phyloP scores from a whole-genome alignment of 2,797 vertebrate genomes.

The Sebastes alutus region DNA sequence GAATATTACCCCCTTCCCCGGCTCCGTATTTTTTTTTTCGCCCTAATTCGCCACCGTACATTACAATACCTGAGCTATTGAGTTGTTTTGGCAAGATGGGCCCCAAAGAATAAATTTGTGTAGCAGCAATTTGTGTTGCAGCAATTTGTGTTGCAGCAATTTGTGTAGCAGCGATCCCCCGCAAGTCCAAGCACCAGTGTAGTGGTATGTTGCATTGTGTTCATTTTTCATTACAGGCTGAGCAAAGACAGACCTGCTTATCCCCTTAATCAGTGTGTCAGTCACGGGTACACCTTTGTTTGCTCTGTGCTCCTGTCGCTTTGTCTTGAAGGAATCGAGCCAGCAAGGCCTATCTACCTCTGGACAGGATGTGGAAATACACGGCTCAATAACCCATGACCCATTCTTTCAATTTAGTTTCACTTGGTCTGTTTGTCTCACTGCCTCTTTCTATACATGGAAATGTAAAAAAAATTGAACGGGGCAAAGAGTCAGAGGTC shows the following conservation, averaged over 20 bases:
- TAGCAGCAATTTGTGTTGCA: background rate
- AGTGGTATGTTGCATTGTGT: background rate
- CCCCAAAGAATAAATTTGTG: background rate
- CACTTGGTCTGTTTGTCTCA: background rate
- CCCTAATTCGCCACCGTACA: no score
- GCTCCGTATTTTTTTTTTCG: no score
- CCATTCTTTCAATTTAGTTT: slow-evolving; percentile 1
- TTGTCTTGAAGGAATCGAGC: background rate
- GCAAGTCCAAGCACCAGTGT: background rate
- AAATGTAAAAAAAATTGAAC: background rate
- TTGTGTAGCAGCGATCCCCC: background rate
- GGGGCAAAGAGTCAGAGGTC: background rate
- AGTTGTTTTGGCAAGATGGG: background rate
- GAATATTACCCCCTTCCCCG: no score
- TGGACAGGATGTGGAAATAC: slow-evolving; percentile 7
- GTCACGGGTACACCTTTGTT: slow-evolving; percentile 44
- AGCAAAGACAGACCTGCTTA: background rate
- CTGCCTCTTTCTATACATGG: background rate
- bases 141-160: background rate
- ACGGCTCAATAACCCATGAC: background rate
- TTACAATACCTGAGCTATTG: background rate
- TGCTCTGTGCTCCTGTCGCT: background rate
- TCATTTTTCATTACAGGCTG: background rate
- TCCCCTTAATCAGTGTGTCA: background rate
- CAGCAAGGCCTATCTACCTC: background rate